phyloP scores from a whole-genome alignment of 2,888 invertebrate species.

The Parnassius orleans region DNA sequence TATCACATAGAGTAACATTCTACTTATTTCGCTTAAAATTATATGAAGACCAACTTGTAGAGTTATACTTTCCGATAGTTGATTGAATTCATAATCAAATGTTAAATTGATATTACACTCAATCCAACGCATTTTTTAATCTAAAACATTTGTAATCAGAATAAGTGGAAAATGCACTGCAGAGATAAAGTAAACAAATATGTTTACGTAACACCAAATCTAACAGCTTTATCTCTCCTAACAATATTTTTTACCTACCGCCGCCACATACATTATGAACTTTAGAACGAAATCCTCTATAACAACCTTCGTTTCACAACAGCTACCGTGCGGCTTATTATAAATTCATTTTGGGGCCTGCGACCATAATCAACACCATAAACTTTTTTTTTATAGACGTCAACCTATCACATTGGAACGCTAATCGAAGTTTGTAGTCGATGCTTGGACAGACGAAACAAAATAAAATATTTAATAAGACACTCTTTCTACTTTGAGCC shows the following conservation, averaged over 20 bases:
- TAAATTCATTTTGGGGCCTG: conserved; percentile 22
- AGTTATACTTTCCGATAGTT: background rate
- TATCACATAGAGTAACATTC: too few species aligned
- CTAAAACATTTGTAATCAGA: too few species aligned
- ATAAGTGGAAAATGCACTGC: too few species aligned
- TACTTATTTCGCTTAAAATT: too few species aligned
- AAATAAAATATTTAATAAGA: background rate
- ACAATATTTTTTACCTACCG: conserved; percentile 4
- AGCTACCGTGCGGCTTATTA: conserved; percentile 24
- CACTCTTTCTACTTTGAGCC: background rate
- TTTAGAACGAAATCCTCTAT: conserved; percentile 16
- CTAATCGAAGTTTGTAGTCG: conserved; percentile 49
- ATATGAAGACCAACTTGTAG: too few species aligned
- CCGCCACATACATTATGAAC: conserved; percentile 1
- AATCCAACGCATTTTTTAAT: too few species aligned
- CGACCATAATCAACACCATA: conserved; percentile 49
- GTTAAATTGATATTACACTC: background rate
- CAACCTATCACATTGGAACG: conserved; percentile 67
- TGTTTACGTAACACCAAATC: background rate
- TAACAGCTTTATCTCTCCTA: conserved; percentile 1
- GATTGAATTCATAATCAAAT: background rate
- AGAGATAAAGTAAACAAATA: conserved; percentile 4
- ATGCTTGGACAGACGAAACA: conserved; percentile 41
- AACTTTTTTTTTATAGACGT: conserved; percentile 69
- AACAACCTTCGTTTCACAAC: conserved; percentile 14